These are phyloP conservation scores for Anodontia alba DNA, from an alignment of 2,888 invertebrate genomes.

Conservation along the genomic window DNA sequence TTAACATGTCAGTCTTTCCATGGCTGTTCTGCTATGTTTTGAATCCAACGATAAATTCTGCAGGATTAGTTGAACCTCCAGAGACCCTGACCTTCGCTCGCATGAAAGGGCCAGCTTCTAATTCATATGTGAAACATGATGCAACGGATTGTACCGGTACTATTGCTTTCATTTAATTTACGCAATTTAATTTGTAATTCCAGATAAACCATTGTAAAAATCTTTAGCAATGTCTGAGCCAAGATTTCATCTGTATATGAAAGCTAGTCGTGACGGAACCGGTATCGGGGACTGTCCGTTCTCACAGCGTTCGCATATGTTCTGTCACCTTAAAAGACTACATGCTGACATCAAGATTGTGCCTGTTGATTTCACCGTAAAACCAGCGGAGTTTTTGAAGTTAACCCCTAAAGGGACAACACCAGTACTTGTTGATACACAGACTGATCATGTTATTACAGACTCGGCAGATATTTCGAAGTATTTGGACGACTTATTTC, in stretches of 20 bases:
- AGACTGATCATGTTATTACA: constrained; percentile 53
- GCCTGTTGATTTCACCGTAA: constrained; percentile 61
- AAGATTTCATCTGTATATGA: constrained; percentile 68
- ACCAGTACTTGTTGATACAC: constrained; percentile 67
- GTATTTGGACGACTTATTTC: constrained; percentile 55
- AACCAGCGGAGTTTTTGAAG: constrained; percentile 62
- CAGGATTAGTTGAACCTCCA: too few species aligned
- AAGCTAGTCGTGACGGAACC: constrained; percentile 66
- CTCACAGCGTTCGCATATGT: constrained; percentile 65
- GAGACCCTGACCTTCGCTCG: too few species aligned
- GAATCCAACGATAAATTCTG: too few species aligned
- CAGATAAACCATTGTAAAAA: too few species aligned
- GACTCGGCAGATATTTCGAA: constrained; percentile 67
- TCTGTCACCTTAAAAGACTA: constrained; percentile 53
- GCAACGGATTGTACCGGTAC: too few species aligned
- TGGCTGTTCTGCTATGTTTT: too few species aligned
- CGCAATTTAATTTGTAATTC: too few species aligned
- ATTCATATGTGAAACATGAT: too few species aligned
- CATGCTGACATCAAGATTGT: constrained; percentile 45
- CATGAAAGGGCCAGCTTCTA: too few species aligned
- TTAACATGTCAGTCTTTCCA: too few species aligned
- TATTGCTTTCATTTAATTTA: too few species aligned
- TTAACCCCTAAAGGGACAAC: constrained; percentile 66
- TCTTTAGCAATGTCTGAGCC: constrained; percentile 17
- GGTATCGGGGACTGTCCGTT: constrained; percentile 73